Evolutionary conservation across 2,797 vertebrate species (phyloP).

Genomic region (Lagodon rhomboides): DNA sequence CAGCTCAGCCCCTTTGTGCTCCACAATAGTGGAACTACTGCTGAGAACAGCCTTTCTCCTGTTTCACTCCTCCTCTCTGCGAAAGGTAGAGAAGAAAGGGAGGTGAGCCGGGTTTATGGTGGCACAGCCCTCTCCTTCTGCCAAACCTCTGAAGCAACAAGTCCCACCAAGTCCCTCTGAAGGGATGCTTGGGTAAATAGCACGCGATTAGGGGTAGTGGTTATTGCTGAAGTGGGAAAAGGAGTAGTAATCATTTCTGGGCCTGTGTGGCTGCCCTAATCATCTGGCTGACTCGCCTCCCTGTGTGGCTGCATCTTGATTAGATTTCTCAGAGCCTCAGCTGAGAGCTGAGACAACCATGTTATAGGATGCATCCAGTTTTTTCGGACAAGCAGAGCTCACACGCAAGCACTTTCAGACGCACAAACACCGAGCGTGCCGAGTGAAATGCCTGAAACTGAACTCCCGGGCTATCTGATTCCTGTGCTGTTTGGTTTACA

Average conservation of each 20-base stretch:
- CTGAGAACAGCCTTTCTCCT: conserved; percentile 78
- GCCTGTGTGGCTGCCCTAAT: conserved; percentile 65
- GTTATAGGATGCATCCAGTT: conserved; percentile 38
- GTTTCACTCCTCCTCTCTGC: conserved; percentile 77
- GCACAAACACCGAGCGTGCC: conserved; percentile 2
- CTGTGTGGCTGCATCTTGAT: conserved; percentile 70
- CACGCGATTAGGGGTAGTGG: conserved; percentile 46
- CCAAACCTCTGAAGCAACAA: conserved; percentile 78
- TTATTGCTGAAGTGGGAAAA: conserved; percentile 63
- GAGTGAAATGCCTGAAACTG: conserved; percentile 54
- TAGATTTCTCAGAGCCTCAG: conserved; percentile 58
- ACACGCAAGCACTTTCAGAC: too few relatives aligned
- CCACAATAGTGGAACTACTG: conserved; percentile 73
- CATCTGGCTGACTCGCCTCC: conserved; percentile 63
- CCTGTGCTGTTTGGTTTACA: conserved; percentile 55
- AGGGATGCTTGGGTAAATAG: conserved; percentile 62
- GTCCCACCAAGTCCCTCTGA: conserved; percentile 66
- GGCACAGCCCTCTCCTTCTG: conserved; percentile 62
- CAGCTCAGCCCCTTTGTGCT: conserved; percentile 74
- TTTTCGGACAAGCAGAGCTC: conserved; percentile 8
- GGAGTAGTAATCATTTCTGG: conserved; percentile 70
- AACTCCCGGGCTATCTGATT: conserved; percentile 69
- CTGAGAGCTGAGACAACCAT: conserved; percentile 26
- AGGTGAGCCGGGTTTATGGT: conserved; percentile 56
- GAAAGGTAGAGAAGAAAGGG: conserved; percentile 67